Conservation (phyloP, 2,888 invertebrate species). For the Carpatolechia fugitivella region DNA sequence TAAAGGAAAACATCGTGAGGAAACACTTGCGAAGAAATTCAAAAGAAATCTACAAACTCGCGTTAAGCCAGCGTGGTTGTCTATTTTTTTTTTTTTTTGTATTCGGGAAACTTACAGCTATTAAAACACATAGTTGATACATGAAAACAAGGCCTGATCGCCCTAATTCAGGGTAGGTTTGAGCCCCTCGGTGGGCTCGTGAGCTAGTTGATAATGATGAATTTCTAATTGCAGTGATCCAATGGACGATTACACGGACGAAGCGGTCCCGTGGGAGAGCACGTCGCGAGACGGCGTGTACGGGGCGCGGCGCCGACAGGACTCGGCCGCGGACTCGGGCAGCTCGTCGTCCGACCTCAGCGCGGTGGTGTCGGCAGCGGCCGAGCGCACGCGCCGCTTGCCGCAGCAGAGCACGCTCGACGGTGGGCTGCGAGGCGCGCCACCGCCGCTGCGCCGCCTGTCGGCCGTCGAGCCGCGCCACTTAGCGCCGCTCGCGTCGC, state of each 20-base stretch:
- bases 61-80: too few species aligned
- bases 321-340: slow-evolving; percentile 84
- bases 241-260: slow-evolving; percentile 59
- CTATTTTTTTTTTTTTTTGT: too few species aligned
- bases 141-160: too few species aligned
- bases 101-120: too few species aligned
- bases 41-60: too few species aligned
- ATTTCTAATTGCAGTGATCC: slow-evolving; percentile 49
- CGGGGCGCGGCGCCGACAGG: slow-evolving; percentile 67
- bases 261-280: slow-evolving; percentile 61
- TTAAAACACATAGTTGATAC: too few species aligned
- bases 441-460: slow-evolving; percentile 63
- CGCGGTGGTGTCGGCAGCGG: slow-evolving; percentile 67
- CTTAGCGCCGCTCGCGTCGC: slow-evolving; percentile 74
- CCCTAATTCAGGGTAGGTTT: too few species aligned
- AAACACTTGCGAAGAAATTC: too few species aligned
- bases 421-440: slow-evolving; percentile 77
- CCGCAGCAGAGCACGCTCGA: slow-evolving; percentile 85
- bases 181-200: too few species aligned
- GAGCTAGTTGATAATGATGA: neutral
- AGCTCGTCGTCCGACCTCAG: slow-evolving; percentile 88
- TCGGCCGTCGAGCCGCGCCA: slow-evolving; percentile 79
- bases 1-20: too few species aligned
- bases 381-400: slow-evolving; percentile 81
- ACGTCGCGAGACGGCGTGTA: slow-evolving; percentile 51